These are phyloP conservation scores for Podiceps cristatus DNA, from an alignment of 2,113 vertebrate genomes.

Conservation along the genomic window DNA sequence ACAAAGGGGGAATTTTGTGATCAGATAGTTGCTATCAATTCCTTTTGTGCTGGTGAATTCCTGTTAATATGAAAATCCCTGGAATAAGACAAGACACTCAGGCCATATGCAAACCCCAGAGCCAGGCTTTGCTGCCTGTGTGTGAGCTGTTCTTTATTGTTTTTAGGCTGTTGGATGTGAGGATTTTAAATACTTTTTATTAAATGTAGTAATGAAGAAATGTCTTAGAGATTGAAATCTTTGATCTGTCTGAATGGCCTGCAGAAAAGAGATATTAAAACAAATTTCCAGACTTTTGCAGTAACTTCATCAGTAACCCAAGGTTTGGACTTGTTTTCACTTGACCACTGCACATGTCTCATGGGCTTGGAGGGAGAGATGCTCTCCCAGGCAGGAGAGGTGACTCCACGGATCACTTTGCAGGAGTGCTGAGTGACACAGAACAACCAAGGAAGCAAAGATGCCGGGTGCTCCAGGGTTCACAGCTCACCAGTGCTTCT, in stretches of 20 bases:
- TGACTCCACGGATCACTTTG: neutral
- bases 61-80: neutral
- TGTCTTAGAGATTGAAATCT: neutral
- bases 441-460: neutral
- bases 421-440: neutral
- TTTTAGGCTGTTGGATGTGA: neutral
- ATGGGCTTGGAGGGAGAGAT: neutral
- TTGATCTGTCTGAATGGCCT: neutral
- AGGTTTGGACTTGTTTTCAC: neutral
- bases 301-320: neutral
- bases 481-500: neutral
- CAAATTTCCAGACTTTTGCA: neutral
- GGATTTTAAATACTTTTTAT: neutral
- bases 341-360: neutral
- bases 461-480: neutral
- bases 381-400: neutral
- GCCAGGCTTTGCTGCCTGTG: neutral
- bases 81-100: neutral
- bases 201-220: neutral
- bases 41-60: slow-evolving; percentile 1
- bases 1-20: slow-evolving; percentile 5
- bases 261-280: neutral
- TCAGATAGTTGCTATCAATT: slow-evolving; percentile 20
- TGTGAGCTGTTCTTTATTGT: neutral
- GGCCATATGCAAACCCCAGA: neutral